Base-by-base conservation (phyloP, 2,113 vertebrate genomes). In the Sciurus niger region DNA sequence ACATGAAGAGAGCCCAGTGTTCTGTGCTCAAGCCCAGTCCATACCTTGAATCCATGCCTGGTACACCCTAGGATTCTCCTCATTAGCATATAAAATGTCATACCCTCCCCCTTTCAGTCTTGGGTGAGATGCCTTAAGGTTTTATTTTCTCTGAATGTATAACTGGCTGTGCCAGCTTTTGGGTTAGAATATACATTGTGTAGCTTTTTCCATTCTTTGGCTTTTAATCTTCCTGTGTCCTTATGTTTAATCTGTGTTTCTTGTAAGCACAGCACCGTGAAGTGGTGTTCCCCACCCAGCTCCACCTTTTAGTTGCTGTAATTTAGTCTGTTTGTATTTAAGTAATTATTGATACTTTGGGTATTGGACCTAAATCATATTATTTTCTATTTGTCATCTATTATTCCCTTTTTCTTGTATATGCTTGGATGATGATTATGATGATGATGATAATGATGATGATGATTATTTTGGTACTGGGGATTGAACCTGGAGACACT, bases 321-420 rank as follows among this genome's bases (percentile, higher is more conserved):
- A 55, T 86, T 46, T 93, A 91, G 25, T 60, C 43, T 70, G 10
- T 84, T 92, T 92, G 24, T 89, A 79, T 91, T 58, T 58, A 58
- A 58, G 24, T 58, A 16, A 55, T 55, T 18, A 74, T 67, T 84
- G 34, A 67, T 90, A 68, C 12, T 80, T 88, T 51, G 14, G 32
- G 51, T 58, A 85, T 70, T 92, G 46, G 43, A 37, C 60, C 5
- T 85, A 68, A 92, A 94, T 37, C 48, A 53, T 73, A 67, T 46
- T 73, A 43, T 84, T 84, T 63, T 89, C 17, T 79, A 4, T 88
- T 95, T 89, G 84, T 92, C 58, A 74, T 40, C 70, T 78, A n/a
- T 48, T 48, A 48, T 48, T 80, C 30, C 37, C 48, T 63, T 76
- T 14, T 46, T 72, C 34, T 83, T 24, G 92, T 58, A 58, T 20